Evolutionary conservation across 1,140 invertebrate genomes (phyloP), one percentile per base, ranked within the genome.

Genomic region (Anoplophora glabripennis): DNA sequence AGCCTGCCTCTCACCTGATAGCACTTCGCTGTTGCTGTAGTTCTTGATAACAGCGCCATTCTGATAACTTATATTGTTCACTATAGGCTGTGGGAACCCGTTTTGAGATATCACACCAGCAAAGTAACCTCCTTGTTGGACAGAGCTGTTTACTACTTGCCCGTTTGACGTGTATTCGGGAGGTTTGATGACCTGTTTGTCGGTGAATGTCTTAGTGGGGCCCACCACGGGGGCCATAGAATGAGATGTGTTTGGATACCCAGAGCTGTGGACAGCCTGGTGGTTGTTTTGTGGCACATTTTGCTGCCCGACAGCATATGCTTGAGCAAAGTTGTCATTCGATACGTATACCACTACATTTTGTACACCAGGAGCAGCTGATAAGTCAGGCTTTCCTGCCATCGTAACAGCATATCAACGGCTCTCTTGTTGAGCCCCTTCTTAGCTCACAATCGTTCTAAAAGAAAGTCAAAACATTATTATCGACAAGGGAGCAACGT

Each of bases 261-360:
- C 51, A 64, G 61, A 18, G 45, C 63, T 35, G 60, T 59, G 59
- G 33, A 64, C 18, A 33, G 55, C n/a, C n/a, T n/a, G 59, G 46
- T 59, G 52, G 11, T 52, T 11, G 28, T 63, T 57, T 45, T 61
- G 65, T 17, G 66, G 47, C 11, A 67, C 66, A 70, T 71, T 68
- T 48, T 75, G 72, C 48, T 71, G 70, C 48, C 70, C 71, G 14
- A 76, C 72, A 28, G 75, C 67, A 65, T 76, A 73, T 37, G 73
- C 70, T 61, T 75, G 73, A 36, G 71, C 74, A 61, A 77, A 75
- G 67, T 76, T 76, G 59, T 76, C 77, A 65, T 75, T 75, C 5
- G 77, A 78, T 42, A 78, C 76, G 61, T 77, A 78, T 35, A 78
- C 77, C 72, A 78, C 72, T 57, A 78, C 77, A 76, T 78, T 78